These are phyloP conservation scores for Phocoena sinus DNA, from an alignment of 2,113 vertebrate species.

Conservation along the genomic window DNA sequence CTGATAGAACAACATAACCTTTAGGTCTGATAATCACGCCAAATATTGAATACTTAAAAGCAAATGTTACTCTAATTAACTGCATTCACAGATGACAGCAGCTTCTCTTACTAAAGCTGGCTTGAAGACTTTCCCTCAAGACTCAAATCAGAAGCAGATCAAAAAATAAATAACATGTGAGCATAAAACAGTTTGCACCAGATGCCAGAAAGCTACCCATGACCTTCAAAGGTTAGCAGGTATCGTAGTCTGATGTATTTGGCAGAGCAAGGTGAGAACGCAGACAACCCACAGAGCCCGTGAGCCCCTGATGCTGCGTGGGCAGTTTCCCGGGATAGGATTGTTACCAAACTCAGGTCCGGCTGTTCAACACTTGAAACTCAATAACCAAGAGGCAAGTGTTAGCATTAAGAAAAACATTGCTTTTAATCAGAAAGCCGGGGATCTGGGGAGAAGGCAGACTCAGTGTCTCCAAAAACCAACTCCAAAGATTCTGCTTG, in stretches of 20 bases:
- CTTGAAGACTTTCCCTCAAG: slow-evolving; percentile 32
- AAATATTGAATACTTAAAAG: slow-evolving; percentile 72
- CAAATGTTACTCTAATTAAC: slow-evolving; percentile 77
- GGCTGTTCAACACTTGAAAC: background rate
- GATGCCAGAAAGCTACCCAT: background rate
- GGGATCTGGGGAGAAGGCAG: background rate
- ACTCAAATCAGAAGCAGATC: slow-evolving; percentile 19
- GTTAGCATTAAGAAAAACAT: background rate
- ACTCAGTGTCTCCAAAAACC: background rate
- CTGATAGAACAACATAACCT: slow-evolving; percentile 69
- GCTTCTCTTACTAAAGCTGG: slow-evolving; percentile 33
- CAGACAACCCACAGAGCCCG: background rate
- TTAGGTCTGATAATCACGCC: slow-evolving; percentile 64
- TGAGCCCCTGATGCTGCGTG: background rate
- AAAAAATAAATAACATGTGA: background rate
- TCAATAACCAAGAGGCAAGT: background rate
- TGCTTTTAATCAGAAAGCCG: background rate
- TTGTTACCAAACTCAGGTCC: background rate
- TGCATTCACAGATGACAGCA: slow-evolving; percentile 51
- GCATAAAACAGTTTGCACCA: background rate
- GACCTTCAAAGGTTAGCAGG: slow-evolving; percentile 35
- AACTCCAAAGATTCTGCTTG: background rate
- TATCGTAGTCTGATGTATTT: background rate
- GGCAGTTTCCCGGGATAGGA: background rate
- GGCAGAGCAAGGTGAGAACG: background rate